Conservation (phyloP, 2,113 vertebrate species). For the Nycticorax nycticorax region DNA sequence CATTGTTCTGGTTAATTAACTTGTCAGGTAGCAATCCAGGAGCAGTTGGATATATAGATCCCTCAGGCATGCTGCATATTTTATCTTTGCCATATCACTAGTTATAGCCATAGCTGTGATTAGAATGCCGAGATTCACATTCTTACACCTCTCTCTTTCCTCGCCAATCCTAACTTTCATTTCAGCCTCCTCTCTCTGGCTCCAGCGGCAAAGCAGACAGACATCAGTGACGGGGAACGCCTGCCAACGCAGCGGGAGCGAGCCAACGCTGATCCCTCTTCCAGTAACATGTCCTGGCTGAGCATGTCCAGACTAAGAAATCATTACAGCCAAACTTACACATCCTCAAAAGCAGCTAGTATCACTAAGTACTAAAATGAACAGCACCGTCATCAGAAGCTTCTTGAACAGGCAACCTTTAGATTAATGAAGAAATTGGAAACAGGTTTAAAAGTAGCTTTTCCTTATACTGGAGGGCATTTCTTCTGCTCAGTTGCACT, state of each 20-base stretch:
- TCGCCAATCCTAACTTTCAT: not conserved
- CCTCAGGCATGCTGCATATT: not conserved
- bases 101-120: not conserved
- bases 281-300: not conserved
- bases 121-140: not conserved
- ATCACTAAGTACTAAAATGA: not conserved
- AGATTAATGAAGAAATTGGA: not conserved
- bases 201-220: not conserved
- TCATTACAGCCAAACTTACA: not conserved
- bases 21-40: slow-evolving; percentile 5
- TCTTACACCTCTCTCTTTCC: not conserved
- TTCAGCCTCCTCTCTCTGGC: not conserved
- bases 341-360: not conserved
- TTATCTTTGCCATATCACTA: not conserved
- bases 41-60: not conserved
- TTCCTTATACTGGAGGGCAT: not conserved
- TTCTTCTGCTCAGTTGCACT: not conserved
- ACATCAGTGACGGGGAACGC: not conserved
- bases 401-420: not conserved
- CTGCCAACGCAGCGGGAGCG: not conserved
- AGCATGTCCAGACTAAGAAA: not conserved
- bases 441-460: not conserved
- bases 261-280: not conserved
- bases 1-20: not conserved
- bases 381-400: not conserved